phyloP scores from a whole-genome alignment of 2,113 vertebrate species.

The Anhinga anhinga region DNA sequence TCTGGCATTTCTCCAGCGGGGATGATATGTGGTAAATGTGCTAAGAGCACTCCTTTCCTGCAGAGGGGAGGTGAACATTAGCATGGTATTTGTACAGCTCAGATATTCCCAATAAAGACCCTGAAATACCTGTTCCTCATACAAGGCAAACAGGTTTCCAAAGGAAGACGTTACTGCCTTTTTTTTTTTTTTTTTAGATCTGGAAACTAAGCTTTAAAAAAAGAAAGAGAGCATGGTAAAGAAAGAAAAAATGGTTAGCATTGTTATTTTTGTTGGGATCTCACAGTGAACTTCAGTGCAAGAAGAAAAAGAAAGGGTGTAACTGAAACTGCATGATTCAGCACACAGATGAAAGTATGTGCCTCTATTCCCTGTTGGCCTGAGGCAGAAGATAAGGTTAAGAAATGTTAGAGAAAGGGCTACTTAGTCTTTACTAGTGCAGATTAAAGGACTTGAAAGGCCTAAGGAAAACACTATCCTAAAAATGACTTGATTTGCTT shows the following conservation, averaged over 20 bases:
- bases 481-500: not conserved
- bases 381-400: not conserved
- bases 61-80: not conserved
- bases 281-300: not conserved
- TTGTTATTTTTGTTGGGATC: not conserved
- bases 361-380: not conserved
- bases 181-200: not conserved
- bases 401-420: not conserved
- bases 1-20: not conserved
- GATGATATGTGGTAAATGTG: not conserved
- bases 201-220: not conserved
- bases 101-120: not conserved
- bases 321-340: not conserved
- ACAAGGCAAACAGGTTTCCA: slow-evolving; percentile 13
- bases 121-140: slow-evolving; percentile 36
- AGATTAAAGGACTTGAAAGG: slow-evolving; percentile 2
- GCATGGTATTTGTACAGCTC: not conserved
- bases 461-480: not conserved
- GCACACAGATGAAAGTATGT: not conserved
- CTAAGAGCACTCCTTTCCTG: not conserved
- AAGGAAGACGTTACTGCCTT: not conserved
- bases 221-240: not conserved
- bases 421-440: not conserved
- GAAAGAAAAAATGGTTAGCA: not conserved
- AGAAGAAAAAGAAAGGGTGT: not conserved